Evolutionary conservation across 2,888 invertebrate genomes (phyloP).

Genomic region (Hylaea fasciaria): DNA sequence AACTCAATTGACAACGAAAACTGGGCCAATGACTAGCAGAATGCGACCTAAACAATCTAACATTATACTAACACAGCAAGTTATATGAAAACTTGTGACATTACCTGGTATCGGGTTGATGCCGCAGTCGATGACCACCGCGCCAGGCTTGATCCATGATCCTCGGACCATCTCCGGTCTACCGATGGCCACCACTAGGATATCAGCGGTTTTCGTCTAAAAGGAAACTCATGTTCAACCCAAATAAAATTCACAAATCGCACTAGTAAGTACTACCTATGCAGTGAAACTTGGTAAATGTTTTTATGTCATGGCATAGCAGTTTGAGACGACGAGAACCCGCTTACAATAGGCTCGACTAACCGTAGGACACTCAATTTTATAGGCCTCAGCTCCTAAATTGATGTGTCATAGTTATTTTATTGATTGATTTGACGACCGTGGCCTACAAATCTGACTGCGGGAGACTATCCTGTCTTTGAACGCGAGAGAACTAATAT

Average conservation of each 20-base stretch:
- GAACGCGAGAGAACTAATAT: background rate
- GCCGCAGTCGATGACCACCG: constrained; percentile 99
- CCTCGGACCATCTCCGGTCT: constrained; percentile 95
- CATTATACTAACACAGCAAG: no score
- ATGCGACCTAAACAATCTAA: no score
- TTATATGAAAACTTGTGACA: no score
- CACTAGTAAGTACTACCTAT: background rate
- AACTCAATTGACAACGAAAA: no score
- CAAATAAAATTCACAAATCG: no score
- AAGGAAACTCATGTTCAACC: constrained; percentile 21
- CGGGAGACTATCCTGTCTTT: no score
- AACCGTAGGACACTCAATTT: background rate
- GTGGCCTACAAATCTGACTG: background rate
- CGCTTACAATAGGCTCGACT: background rate
- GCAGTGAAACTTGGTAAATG: background rate
- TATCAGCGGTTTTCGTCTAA: constrained; percentile 92
- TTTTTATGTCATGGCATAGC: background rate
- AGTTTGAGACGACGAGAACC: background rate
- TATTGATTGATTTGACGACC: background rate
- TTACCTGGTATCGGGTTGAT: constrained; percentile 96
- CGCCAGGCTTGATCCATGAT: constrained; percentile 98
- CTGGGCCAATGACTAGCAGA: no score
- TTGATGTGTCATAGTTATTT: background rate
- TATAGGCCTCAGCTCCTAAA: background rate
- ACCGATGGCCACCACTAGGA: constrained; percentile 98